Conservation (phyloP, 2,113 vertebrate genomes). For the Syngnathus typhle region DNA sequence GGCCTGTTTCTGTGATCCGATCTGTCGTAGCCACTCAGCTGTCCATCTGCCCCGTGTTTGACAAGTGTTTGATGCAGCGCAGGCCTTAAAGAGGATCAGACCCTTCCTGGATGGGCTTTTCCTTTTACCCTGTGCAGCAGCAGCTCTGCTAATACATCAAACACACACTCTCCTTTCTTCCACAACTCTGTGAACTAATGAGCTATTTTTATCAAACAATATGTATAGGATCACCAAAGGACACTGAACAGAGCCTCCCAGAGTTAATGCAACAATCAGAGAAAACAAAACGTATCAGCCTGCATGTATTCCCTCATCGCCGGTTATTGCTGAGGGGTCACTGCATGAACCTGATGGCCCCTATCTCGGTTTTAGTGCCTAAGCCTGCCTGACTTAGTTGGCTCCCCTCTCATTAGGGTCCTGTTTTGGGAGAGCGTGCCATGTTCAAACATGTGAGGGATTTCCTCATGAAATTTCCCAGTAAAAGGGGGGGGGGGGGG, state of each 20-base stretch:
- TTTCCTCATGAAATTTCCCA: conserved; percentile 60
- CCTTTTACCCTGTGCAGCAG: conserved; percentile 52
- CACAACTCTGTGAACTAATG: conserved; percentile 38
- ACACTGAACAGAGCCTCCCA: conserved; percentile 40
- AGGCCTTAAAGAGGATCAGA: conserved; percentile 65
- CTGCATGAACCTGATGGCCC: conserved; percentile 58
- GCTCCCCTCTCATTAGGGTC: conserved; percentile 58
- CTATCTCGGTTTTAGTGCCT: conserved; percentile 60
- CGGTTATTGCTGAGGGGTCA: conserved; percentile 60
- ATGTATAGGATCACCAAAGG: conserved; percentile 44
- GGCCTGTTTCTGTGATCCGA: conserved; percentile 51
- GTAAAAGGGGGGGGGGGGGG: conserved; percentile 23
- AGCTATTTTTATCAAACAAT: conserved; percentile 62
- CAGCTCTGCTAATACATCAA: conserved; percentile 57
- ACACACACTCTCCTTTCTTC: conserved; percentile 28
- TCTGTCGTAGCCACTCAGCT: conserved; percentile 66
- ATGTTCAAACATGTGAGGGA: conserved; percentile 62
- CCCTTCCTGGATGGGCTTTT: conserved; percentile 58
- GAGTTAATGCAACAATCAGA: conserved; percentile 58
- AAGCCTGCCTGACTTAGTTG: conserved; percentile 64
- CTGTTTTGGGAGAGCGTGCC: conserved; percentile 56
- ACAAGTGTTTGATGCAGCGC: conserved; percentile 64
- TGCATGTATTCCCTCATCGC: conserved; percentile 54
- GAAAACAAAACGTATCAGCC: conserved; percentile 48
- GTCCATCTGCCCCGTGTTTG: conserved; percentile 57